A percentile compares a stretch with the other conserved stretches of the same genome.
Conservation (phyloP, 64 coral and sea anemone species). For the Stichodactyla helianthus region DNA sequence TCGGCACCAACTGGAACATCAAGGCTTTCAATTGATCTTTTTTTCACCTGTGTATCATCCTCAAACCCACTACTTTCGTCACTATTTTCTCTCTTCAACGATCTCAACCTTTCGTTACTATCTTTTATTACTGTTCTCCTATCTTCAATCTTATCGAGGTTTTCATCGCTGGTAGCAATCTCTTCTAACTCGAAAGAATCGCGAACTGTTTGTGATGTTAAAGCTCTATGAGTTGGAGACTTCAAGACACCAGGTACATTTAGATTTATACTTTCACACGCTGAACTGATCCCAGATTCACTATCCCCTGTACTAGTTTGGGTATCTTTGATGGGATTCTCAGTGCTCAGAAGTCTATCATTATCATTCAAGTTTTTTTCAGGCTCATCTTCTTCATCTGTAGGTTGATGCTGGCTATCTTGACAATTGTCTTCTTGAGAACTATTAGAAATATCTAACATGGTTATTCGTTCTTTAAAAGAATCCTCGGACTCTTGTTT, state of each 20-base stretch:
- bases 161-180: conserved; percentile 57
- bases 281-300: neutral
- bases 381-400: neutral
- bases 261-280: neutral
- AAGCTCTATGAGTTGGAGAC: neutral
- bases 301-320: neutral
- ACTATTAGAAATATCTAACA: neutral
- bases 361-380: neutral
- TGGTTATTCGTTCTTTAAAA: neutral
- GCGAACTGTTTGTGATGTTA: conserved; percentile 12
- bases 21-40: neutral
- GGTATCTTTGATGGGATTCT: neutral
- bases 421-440: neutral
- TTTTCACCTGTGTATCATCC: conserved; percentile 48
- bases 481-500: conserved; percentile 18
- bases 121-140: conserved; percentile 17
- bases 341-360: neutral
- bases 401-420: neutral
- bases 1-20: neutral
- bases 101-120: conserved; percentile 5
- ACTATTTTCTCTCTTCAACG: conserved; percentile 55
- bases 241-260: neutral
- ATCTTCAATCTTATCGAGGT: conserved; percentile 46
- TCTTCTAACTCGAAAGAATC: conserved; percentile 88
- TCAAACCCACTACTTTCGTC: conserved; percentile 82